phyloP scores from a whole-genome alignment of 2,888 invertebrate genomes.

The Peribatodes rhomboidaria region DNA sequence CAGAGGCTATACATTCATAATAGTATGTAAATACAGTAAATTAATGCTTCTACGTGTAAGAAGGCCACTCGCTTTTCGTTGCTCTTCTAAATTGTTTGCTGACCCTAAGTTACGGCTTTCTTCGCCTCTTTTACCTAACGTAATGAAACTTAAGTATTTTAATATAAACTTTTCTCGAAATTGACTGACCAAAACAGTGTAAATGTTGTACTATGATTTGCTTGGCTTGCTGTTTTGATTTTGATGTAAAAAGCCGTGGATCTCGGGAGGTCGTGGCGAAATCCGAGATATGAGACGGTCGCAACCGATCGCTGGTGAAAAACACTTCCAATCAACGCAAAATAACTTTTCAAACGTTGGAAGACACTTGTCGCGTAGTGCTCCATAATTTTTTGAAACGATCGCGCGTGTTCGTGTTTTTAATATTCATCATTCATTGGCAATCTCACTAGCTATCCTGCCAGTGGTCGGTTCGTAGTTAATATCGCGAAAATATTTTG shows the following conservation, averaged over 20 bases:
- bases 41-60: slow-evolving; percentile 69
- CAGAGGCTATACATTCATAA: slow-evolving; percentile 77
- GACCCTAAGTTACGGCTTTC: slow-evolving; percentile 54
- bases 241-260: slow-evolving; percentile 54
- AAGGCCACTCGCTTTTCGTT: slow-evolving; percentile 76
- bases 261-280: slow-evolving; percentile 46
- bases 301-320: slow-evolving; percentile 45
- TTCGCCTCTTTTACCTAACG: slow-evolving; percentile 53
- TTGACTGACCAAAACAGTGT: slow-evolving; percentile 64
- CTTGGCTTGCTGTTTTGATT: slow-evolving; percentile 67
- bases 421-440: not conserved
- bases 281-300: slow-evolving; percentile 49
- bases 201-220: slow-evolving; percentile 61
- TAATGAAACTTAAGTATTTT: slow-evolving; percentile 46
- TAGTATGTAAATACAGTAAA: slow-evolving; percentile 73
- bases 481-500: slow-evolving; percentile 82
- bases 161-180: slow-evolving; percentile 52
- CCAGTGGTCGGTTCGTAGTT: slow-evolving; percentile 64
- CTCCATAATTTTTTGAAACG: not conserved
- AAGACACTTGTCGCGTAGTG: not conserved
- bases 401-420: no score
- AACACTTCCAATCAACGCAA: not conserved
- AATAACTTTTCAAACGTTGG: not conserved
- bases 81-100: slow-evolving; percentile 71
- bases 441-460: not conserved